These are phyloP conservation scores for Mercenaria mercenaria DNA, from an alignment of 1,140 invertebrate species.

Conservation along the genomic window DNA sequence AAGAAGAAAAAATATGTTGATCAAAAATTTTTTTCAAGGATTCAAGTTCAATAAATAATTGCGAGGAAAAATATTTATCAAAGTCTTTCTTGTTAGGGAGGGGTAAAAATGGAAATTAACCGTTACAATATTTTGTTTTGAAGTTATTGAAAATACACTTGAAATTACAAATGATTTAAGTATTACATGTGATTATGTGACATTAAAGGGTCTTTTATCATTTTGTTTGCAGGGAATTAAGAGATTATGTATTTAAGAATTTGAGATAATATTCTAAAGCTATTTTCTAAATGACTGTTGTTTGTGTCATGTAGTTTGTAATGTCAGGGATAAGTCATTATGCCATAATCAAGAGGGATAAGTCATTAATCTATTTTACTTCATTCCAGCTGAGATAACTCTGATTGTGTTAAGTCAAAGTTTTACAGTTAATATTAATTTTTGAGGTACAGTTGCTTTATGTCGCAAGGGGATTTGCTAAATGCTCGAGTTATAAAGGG, in stretches of 20 bases:
- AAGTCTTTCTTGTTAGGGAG: too few relatives aligned
- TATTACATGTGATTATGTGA: neutral
- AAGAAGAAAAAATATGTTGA: too few relatives aligned
- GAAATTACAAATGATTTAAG: too few relatives aligned
- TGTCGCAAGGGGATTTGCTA: too few relatives aligned
- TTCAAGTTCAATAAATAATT: too few relatives aligned
- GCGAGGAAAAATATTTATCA: too few relatives aligned
- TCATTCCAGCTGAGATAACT: neutral
- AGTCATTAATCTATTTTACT: constrained; percentile 5
- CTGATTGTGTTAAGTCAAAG: neutral
- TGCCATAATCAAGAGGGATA: neutral
- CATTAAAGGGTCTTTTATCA: neutral
- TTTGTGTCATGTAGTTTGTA: neutral
- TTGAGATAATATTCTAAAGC: neutral
- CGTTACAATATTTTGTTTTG: too few relatives aligned
- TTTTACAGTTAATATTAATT: neutral
- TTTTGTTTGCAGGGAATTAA: neutral
- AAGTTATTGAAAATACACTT: neutral
- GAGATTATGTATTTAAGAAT: neutral
- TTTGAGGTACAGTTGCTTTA: too few relatives aligned
- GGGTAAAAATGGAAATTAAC: too few relatives aligned
- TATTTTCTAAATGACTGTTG: neutral
- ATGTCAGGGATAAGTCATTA: constrained; percentile 1
- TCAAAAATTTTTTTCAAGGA: too few relatives aligned
- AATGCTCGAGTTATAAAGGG: too few relatives aligned